Base-by-base conservation (phyloP, 2,888 invertebrate genomes). In the Idaea straminata region DNA sequence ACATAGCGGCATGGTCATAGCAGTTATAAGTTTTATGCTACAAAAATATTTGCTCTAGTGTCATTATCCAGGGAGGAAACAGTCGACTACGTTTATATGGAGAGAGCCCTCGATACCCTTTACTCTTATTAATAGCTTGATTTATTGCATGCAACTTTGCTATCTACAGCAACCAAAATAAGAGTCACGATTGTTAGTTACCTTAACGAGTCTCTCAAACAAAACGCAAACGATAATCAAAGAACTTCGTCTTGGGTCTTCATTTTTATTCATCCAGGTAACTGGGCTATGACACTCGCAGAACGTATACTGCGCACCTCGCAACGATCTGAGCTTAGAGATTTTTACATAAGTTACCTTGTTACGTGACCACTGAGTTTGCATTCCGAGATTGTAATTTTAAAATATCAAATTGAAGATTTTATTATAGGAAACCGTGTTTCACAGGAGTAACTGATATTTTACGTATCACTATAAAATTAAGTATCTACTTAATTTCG, bases 141-240 rank as follows among this genome's bases (percentile, higher is more conserved):
- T 25, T 3, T 25, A 25, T 25, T 25, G 25, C 36, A 7, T 36
- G 6, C 38, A 10, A 38, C 7, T 47, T 13, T 59, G 34, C 25
- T 34, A 34, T 34, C 7, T 34, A 25, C 34, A 5, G 62, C 58
- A 16, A 57, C 59, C 59, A 61, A 61, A 64, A 60, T 59, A 71
- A 72, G 71, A 70, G 70, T 69, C 63, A 61, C 61, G 67, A 69
- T 66, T 67, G 72, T 73, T 73, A 73, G 72, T 73, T 73, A 73
- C 70, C 70, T 62, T 73, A 73, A 72, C 73, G 73, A 73, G 73
- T 72, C 67, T 69, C 69, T 67, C 69, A 47, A 66, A 71, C 70
- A 72, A 67, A 72, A 69, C 69, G 67, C 68, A 71, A 72, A 68
- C 69, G 72, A 72, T 72, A 70, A 69, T 73, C 70, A 72, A 67